Conservation (phyloP, 2,797 vertebrate genomes). For the Miichthys miiuy region DNA sequence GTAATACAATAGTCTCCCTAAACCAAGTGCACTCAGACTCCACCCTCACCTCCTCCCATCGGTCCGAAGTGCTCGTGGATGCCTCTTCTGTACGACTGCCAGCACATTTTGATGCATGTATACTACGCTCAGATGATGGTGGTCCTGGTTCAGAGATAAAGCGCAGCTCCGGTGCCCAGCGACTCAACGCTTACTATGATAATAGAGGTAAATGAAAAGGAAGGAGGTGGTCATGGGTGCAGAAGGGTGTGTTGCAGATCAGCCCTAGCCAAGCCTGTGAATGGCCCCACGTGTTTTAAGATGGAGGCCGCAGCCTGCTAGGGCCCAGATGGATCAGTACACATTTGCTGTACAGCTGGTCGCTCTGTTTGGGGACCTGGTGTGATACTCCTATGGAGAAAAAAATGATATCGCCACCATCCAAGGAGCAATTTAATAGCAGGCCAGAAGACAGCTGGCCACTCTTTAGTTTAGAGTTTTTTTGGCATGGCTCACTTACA, state of each 20-base stretch:
- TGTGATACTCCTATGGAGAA: slow-evolving; percentile 96
- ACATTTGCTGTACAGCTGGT: slow-evolving; percentile 98
- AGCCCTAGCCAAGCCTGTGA: slow-evolving; percentile 82
- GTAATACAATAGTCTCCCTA: slow-evolving; percentile 80
- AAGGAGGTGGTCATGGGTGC: slow-evolving; percentile 66
- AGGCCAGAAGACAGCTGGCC: slow-evolving; percentile 89
- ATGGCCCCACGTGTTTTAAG: slow-evolving; percentile 91
- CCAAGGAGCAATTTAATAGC: slow-evolving; percentile 89
- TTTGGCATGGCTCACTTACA: slow-evolving; percentile 87
- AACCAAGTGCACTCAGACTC: slow-evolving; percentile 74
- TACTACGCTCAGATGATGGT: slow-evolving; percentile 67
- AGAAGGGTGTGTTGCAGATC: slow-evolving; percentile 68
- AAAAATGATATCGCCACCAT: slow-evolving; percentile 89
- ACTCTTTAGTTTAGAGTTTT: slow-evolving; percentile 90
- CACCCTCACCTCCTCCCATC: slow-evolving; percentile 57
- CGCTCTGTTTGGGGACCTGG: slow-evolving; percentile 96
- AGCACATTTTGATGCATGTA: slow-evolving; percentile 89
- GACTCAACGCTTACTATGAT: slow-evolving; percentile 79
- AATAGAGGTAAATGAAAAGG: slow-evolving; percentile 78
- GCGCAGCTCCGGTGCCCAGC: slow-evolving; percentile 68
- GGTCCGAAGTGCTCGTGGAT: slow-evolving; percentile 85
- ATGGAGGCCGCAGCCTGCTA: slow-evolving; percentile 92
- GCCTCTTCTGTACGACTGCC: slow-evolving; percentile 91
- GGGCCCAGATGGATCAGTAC: slow-evolving; percentile 94
- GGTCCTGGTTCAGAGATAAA: slow-evolving; percentile 72